Base-by-base conservation (phyloP, 1,140 invertebrate genomes). In the Heterodera schachtii region DNA sequence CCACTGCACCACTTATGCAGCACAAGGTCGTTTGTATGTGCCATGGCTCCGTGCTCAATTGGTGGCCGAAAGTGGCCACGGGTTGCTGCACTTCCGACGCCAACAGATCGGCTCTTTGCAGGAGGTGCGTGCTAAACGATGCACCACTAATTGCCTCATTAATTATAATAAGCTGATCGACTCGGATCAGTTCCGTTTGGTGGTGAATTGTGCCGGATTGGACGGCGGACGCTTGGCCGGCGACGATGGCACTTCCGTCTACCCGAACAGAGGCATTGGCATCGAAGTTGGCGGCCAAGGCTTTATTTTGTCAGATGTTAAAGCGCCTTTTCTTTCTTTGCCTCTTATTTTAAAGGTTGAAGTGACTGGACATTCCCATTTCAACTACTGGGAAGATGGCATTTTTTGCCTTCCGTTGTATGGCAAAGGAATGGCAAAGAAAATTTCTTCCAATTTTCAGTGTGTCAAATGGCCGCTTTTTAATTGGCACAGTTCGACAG, bases 401-500 rank as follows among this genome's bases (percentile, higher is more conserved):
- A 87, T 86, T 4, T 87, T 89, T 79, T 85, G 87, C 9, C 89
- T 89, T 79, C 88, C 88, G 67, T 82, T 87, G 87, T 87, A 73
- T 79, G 19, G 3, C 49, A 31, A 49, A 43, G 46, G 13, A 49
- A 43, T 31, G 44, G 19, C 46, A 9, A 3, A 21, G 41, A 3
- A 31, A 31, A 31, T 31, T 31, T 31, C 31, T 31, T 31, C 31
- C 31, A 31, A 31, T 31, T 31, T 31, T 31, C 16, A 47, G 49
- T 31, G 87, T 87, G 43, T 83, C 86, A 67, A 74, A 77, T 16
- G 75, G 87, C 73, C 80, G 69, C n/a, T 78, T 88, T 19, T 49
- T 83, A 5, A 41, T 89, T 21, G 94, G 95, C 1, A 94, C 94
- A 3, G 94, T 94, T 0, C 92, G 93, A 79, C 93, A 95, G 89